Evolutionary conservation across 2,797 vertebrate genomes (phyloP).

Genomic region (Enoplosus armatus): DNA sequence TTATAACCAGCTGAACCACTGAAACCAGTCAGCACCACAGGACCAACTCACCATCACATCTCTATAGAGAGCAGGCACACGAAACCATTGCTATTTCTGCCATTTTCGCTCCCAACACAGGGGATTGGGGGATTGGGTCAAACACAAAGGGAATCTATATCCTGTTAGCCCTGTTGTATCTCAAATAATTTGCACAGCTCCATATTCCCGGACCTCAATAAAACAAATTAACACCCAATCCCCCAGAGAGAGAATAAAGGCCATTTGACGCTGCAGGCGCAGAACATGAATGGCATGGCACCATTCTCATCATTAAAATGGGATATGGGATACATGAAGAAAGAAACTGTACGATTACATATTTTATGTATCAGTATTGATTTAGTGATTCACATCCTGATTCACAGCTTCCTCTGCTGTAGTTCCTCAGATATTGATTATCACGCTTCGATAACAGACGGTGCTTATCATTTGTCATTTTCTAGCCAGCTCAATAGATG

Average conservation of each 20-base stretch:
- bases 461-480: conserved; percentile 54
- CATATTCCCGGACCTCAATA: conserved; percentile 68
- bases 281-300: conserved; percentile 51
- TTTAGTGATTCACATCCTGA: conserved; percentile 35
- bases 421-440: conserved; percentile 47
- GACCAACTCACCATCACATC: conserved; percentile 6
- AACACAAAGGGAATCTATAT: conserved; percentile 64
- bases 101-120: conserved; percentile 45
- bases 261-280: conserved; percentile 40
- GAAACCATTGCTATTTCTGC: conserved; percentile 58
- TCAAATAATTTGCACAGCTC: conserved; percentile 67
- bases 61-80: conserved; percentile 38
- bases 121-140: conserved; percentile 65
- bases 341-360: conserved; percentile 23
- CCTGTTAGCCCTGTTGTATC: conserved; percentile 56
- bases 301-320: conserved; percentile 55
- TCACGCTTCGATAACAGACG: conserved; percentile 41
- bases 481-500: conserved; percentile 15
- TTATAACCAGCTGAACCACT: conserved; percentile 29
- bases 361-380: conserved; percentile 41
- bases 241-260: conserved; percentile 57
- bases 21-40: conserved; percentile 19
- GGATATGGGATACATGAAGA: background rate
- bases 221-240: conserved; percentile 70
- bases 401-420: conserved; percentile 30